Base-by-base conservation (phyloP, 2,888 invertebrate genomes). In the Athrips mouffetella region DNA sequence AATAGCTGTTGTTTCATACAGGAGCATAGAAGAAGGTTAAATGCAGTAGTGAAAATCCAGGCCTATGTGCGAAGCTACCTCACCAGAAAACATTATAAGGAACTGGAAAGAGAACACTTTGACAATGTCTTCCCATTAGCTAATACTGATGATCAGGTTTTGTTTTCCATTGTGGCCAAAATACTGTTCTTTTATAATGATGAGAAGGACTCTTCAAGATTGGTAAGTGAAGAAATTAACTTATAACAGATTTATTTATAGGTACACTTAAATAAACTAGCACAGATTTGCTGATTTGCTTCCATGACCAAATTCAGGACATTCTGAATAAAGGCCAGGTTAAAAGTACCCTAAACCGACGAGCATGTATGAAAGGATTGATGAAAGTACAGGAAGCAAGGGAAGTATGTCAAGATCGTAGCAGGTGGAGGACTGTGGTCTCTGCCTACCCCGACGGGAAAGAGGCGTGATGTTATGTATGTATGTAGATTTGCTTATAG, bases 11-110 rank as follows among this genome's bases (percentile, higher is more conserved):
- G 7, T 7, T 10, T 20, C 30, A 70, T 67, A 27, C 61, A 88
- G 92, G 93, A 96, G 69, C 90, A 92, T 57, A 91, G 96, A 52
- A 90, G 91, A 63, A 92, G 92, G 64, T 88, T 93, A 25, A 92
- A 92, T 61, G 94, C 96, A 69, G 92, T 96, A 10, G 89, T 95
- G 56, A 92, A 93, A 67, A 92, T 98, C 50, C 97, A 98, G 78
- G 94, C 96, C 0, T 92, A 91, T 76, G 91, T 93, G 5, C 89
- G 96, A 51, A 94, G 96, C 59, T 96, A 93, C 63, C 81, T 95
- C 18, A 88, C 90, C 29, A 89, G 96, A 21, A 92, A 92, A 71
- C 89, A 90, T 31, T 89, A 91, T 53, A 94, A 94, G 74, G 89
- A 91, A 46, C 72, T 84, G 49, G 91, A 94, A 65, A 89, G 96